phyloP scores from a whole-genome alignment of 2,797 vertebrate species.

The Trichosurus vulpecula region DNA sequence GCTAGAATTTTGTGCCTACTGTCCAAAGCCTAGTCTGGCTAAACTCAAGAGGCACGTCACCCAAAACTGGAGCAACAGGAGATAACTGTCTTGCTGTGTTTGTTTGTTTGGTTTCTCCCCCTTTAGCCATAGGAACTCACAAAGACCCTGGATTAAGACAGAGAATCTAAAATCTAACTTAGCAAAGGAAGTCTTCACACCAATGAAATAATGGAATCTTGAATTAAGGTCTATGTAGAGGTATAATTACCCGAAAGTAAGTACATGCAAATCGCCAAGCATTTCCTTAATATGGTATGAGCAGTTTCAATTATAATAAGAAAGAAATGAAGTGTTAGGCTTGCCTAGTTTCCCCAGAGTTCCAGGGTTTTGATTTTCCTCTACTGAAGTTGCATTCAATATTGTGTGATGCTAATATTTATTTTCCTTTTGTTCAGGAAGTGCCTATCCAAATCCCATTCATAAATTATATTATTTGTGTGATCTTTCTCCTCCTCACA shows the following conservation, averaged over 20 bases:
- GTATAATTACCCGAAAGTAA: slow-evolving; percentile 57
- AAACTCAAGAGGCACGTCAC: not conserved
- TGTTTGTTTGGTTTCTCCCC: not conserved
- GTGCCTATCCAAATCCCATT: slow-evolving; percentile 61
- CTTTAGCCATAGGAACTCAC: not conserved
- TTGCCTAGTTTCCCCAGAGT: slow-evolving; percentile 46
- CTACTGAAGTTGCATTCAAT: not conserved
- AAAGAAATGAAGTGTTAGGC: not conserved
- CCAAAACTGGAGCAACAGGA: not conserved
- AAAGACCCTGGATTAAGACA: not conserved
- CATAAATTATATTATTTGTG: slow-evolving; percentile 66
- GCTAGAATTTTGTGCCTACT: not conserved
- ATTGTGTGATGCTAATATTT: slow-evolving; percentile 36
- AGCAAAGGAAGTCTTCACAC: not conserved
- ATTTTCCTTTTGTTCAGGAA: slow-evolving; percentile 51
- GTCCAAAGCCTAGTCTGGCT: not conserved
- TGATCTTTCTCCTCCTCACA: not conserved
- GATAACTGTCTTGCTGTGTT: not conserved
- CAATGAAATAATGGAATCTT: not conserved
- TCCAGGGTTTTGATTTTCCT: slow-evolving; percentile 22
- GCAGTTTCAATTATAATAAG: slow-evolving; percentile 52
- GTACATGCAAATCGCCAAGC: slow-evolving; percentile 49
- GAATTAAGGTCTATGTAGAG: slow-evolving; percentile 28
- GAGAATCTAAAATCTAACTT: not conserved
- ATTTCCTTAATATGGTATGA: slow-evolving; percentile 63